Evolutionary conservation across 1,140 invertebrate genomes (phyloP), one percentile per base, ranked within the genome.

Genomic region (Drosophila sulfurigaster): DNA sequence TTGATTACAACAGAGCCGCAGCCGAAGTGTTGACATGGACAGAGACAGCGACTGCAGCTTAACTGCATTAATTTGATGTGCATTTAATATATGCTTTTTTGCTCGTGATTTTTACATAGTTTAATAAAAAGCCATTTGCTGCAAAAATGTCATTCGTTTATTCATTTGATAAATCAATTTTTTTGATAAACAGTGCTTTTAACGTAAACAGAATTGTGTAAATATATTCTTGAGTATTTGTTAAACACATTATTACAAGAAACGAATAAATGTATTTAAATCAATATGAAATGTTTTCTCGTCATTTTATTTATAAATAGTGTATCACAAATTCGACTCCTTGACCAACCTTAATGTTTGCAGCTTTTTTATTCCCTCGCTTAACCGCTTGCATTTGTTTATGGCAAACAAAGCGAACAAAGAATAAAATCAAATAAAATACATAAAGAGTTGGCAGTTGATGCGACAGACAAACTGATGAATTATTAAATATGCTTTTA

Each of bases 401-500:
- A 64, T 45, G 7, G 7, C 25, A 67, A 43, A 71, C 4, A 67
- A 45, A 62, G 6, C 8, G 57, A 28, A 45, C 20, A 59, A 51
- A 75, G 28, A 25, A 28, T 1, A 67, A 72, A 74, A 63, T 59
- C 41, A 70, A 72, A 80, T 66, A 82, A 77, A 68, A 81, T 35
- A 52, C 65, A 74, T 82, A 87, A 88, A 89, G 70, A 83, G 85
- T 89, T 89, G 69, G 13, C 63, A 72, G 67, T 45, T 72, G 46
- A 69, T 75, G 71, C 66, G 79, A 81, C 74, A 77, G 74, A 60
- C 62, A 60, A 69, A 72, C 67, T 79, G 57, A 51, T 88, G 63
- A 88, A 88, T 88, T 88, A 88, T 88, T 89, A 85, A 88, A 78
- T 58, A 89, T 70, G 85, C 85, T 88, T 88, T 86, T 85, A 85